Percentiles rank a stretch among this genome's conserved stretches.
Evolutionary conservation across 2,113 vertebrate species (phyloP).

Genomic region (Paracanthobrama guichenoti): DNA sequence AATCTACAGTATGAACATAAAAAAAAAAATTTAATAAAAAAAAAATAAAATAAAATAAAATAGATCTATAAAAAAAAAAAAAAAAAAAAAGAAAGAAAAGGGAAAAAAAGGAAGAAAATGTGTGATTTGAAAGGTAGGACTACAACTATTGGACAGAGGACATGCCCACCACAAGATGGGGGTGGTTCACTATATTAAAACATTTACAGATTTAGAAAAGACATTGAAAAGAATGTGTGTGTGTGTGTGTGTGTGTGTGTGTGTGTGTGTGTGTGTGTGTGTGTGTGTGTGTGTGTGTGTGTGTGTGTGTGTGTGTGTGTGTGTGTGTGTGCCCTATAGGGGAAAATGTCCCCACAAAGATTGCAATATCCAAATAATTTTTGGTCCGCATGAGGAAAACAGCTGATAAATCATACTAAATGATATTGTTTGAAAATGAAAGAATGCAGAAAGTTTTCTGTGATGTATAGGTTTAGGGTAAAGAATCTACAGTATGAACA

Average conservation of each 20-base stretch:
- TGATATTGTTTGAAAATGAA: too few species aligned
- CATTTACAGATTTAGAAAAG: neutral
- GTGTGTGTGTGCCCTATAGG: too few species aligned
- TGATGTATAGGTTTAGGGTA: too few species aligned
- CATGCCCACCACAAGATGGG: constrained; percentile 61
- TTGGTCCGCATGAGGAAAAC: too few species aligned
- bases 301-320: neutral
- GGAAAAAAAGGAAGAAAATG: neutral
- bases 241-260: neutral
- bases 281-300: neutral
- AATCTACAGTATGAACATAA: too few species aligned
- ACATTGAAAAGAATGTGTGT: neutral
- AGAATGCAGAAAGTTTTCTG: too few species aligned
- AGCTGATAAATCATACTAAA: too few species aligned
- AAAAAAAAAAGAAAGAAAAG: neutral
- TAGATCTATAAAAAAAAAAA: neutral
- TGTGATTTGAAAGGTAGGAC: neutral
- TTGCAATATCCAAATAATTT: too few species aligned
- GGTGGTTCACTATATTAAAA: constrained; percentile 51
- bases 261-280: neutral
- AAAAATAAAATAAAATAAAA: too few species aligned
- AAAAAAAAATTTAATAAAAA: too few species aligned
- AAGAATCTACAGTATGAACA: too few species aligned
- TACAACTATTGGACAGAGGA: neutral
- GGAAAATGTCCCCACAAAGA: too few species aligned